These are phyloP conservation scores for Zaprionus ghesquierei DNA, from an alignment of 1,140 invertebrate genomes.

Conservation along the genomic window DNA sequence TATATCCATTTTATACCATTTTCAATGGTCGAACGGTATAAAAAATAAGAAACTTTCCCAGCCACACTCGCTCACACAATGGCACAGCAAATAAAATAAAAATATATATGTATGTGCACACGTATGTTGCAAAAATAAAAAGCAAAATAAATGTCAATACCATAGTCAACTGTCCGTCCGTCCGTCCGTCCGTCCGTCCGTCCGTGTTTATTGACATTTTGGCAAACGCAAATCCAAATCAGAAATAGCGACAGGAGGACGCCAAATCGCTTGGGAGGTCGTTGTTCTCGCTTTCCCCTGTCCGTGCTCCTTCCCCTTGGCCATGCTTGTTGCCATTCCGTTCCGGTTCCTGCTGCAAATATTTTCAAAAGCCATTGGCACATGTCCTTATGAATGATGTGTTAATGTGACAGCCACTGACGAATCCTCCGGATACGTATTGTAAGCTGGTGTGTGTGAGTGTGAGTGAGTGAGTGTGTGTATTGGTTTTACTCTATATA, in stretches of 20 bases:
- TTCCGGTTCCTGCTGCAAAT: slow-evolving; percentile 35
- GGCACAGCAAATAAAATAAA: slow-evolving; percentile 13
- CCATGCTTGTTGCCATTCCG: slow-evolving; percentile 6
- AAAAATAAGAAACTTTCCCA: slow-evolving; percentile 63
- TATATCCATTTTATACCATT: no score
- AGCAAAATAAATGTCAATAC: slow-evolving; percentile 71
- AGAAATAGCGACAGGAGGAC: slow-evolving; percentile 48
- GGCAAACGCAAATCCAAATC: slow-evolving; percentile 72
- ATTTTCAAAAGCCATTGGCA: slow-evolving; percentile 70
- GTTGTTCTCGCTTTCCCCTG: slow-evolving; percentile 18
- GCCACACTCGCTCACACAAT: not conserved
- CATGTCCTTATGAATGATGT: slow-evolving; percentile 82
- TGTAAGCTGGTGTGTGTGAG: not conserved
- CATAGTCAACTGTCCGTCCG: slow-evolving; percentile 25
- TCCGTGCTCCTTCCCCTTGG: not conserved
- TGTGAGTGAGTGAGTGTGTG: slow-evolving; percentile 1
- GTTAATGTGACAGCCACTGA: slow-evolving; percentile 71
- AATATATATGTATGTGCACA: not conserved
- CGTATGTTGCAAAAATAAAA: slow-evolving; percentile 51
- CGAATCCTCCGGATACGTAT: not conserved
- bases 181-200: slow-evolving; percentile 10
- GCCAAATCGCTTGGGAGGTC: slow-evolving; percentile 56
- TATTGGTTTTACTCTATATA: not conserved
- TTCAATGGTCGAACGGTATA: no score
- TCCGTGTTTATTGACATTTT: slow-evolving; percentile 78